Base-by-base conservation (phyloP, 1,140 invertebrate genomes). In the Lordiphosa clarofinis region DNA sequence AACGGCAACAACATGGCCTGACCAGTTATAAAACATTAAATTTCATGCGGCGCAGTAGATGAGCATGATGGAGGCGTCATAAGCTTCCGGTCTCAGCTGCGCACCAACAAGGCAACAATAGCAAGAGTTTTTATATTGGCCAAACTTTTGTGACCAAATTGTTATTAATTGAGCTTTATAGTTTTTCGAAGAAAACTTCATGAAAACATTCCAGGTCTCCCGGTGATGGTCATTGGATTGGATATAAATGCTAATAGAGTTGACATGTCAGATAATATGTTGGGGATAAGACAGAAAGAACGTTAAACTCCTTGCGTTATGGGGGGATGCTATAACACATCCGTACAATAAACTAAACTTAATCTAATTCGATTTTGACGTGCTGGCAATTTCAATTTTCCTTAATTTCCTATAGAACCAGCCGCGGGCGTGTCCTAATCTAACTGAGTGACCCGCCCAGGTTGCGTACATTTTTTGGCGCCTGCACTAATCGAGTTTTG, bases 131-230 rank as follows among this genome's bases (percentile, higher is more conserved):
- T 56, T 70, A 50, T 55, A 66, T 79, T 72, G 73, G 40, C 38
- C 57, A 43, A 73, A 67, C 38, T 82, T 81, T 76, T 61, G 48
- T 56, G 43, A 36, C 69, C 79, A 84, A 84, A 78, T 86, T 84
- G 78, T 78, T 73, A 84, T 84, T 84, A 84, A 86, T 84, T 78
- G 69, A 48, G 73, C 79, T 84, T 84, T 86, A 84, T 78, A 84
- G 73, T 84, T 84, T 66, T 84, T 58, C 73, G 58, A 82, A 68
- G 48, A 40, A 52, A 74, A 68, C 54, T 82, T 82, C 57, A 73
- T 81, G 66, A 81, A 52, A 46, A 40, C 58, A 56, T 55, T 48
- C 21, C 36, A 15, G 5, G 36, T 62, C 53, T 46, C 48, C 21
- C 10, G 50, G 36, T 40, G 19, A 7, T 35, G 15, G n/a, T 8